Base-by-base conservation (phyloP, 1,140 invertebrate species). In the Brachionus sp. region DNA sequence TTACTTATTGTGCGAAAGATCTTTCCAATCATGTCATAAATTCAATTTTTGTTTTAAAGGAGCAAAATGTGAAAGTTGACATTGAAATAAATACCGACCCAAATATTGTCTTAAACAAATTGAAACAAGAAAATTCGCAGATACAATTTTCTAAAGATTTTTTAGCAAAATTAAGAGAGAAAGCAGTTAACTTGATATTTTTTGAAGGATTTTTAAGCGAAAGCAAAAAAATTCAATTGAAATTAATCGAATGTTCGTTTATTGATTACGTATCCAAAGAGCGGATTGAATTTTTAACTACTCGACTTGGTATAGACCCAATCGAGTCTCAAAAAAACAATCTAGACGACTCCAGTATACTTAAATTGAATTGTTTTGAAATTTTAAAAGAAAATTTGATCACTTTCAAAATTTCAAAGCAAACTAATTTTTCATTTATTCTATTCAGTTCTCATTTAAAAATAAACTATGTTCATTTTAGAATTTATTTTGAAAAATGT, bases 221-320 rank as follows among this genome's bases (percentile, higher is more conserved):
- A 44, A 19, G 9, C 29, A 75, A 75, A 75, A 75, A 75, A 19
- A 25, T 39, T 25, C 70, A 75, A 75, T 25, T 75, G 70, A 75
- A 46, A 25, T 33, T 19, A 16, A 75, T 75, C 7, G 42, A 25
- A n/a, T 75, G 70, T 19, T 75, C 70, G 0, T 46, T 75, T 6
- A 46, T 75, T 44, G 42, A 46, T 46, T 46, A 46, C 29, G 7
- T 75, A 16, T 23, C 19, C 5, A 44, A 23, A 33, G 70, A 75
- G 12, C 19, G 12, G 23, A 46, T 75, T 75, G 10, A 16, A 35
- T 70, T 70, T 39, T 39, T 70, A 16, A 19, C 66, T 10, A 13
- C 42, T 19, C 33, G 37, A 39, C 35, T 70, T 42, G 37, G 35
- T 16, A 70, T 37, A 70, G 66, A 70, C 37, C 66, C 66, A 19